Evolutionary conservation across 2,113 vertebrate species (phyloP).

Genomic region (Lycaon pictus): DNA sequence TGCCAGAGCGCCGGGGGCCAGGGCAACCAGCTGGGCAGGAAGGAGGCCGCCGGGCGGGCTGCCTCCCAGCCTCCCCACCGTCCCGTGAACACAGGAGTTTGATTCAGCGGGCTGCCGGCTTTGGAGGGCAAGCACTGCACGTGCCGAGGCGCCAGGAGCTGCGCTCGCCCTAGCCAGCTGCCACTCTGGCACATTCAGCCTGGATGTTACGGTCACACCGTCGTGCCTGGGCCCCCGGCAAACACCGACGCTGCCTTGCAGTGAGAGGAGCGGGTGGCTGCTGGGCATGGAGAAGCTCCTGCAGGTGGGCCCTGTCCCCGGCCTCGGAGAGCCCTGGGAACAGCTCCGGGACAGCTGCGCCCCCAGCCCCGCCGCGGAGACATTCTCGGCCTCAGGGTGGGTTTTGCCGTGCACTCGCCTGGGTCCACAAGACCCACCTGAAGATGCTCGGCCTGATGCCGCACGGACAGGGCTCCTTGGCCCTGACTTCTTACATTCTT

Average conservation of each 20-base stretch:
- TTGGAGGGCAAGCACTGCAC: neutral
- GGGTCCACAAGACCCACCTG: neutral
- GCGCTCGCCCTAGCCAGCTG: neutral
- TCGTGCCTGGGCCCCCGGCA: neutral
- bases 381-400: neutral
- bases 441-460: neutral
- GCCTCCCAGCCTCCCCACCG: neutral
- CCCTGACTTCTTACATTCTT: neutral
- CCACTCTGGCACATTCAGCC: neutral
- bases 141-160: neutral
- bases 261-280: neutral
- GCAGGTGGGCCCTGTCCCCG: neutral
- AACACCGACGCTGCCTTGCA: neutral
- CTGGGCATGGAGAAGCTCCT: neutral
- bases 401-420: neutral
- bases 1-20: neutral
- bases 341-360: neutral
- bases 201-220: constrained; percentile 48
- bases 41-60: neutral
- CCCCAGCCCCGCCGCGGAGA: fast-evolving
- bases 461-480: neutral
- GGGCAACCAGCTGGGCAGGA: neutral
- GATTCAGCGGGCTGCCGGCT: neutral
- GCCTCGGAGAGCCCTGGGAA: neutral
- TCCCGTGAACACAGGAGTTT: fast-evolving